Base-by-base conservation (phyloP, 2,888 invertebrate genomes). In the Coleophora flavipennella region DNA sequence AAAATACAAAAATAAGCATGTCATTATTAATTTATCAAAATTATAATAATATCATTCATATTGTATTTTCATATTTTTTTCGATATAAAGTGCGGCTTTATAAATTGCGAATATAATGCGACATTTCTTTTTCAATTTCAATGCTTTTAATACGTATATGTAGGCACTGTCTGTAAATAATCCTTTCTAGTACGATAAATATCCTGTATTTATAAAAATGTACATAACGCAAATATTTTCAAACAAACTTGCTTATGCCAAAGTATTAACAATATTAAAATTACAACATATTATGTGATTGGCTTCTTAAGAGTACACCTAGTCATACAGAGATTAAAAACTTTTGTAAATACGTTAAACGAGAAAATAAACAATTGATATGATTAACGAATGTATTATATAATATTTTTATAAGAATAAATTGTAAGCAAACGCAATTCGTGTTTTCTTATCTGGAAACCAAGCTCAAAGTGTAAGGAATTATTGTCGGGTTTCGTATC, bases 341-440 rank as follows among this genome's bases (percentile, higher is more conserved):
- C 50, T 78, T 78, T 75, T 83, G 81, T 83, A 83, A 62, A 83
- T 83, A 83, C 20, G 20, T 20, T 9, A 78, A 76, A 73, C 61
- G 60, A 67, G 67, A 51, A 64, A 69, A 63, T 53, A 48, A 54
- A 50, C 55, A 62, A 57, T 63, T 57, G 53, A 72, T 59, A 57
- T 59, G 59, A 55, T 67, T 4, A 20, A 29, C 1, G 7, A 62
- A 58, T 64, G 63, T 62, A 68, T 68, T 68, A 64, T 72, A 62
- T 71, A 67, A 74, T 70, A 69, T 70, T 67, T 67, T 64, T 69
- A 67, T 74, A 75, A 74, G 76, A 78, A 78, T 64, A 60, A 58
- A 64, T 52, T 62, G 20, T 20, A 20, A 3, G 6, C 6, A 20
- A 20, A 20, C 3, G 20, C 20, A 20, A 20, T 20, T 4, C 6